These are phyloP conservation scores for Drosophila leontia DNA, from an alignment of 1,140 invertebrate species.

Conservation along the genomic window DNA sequence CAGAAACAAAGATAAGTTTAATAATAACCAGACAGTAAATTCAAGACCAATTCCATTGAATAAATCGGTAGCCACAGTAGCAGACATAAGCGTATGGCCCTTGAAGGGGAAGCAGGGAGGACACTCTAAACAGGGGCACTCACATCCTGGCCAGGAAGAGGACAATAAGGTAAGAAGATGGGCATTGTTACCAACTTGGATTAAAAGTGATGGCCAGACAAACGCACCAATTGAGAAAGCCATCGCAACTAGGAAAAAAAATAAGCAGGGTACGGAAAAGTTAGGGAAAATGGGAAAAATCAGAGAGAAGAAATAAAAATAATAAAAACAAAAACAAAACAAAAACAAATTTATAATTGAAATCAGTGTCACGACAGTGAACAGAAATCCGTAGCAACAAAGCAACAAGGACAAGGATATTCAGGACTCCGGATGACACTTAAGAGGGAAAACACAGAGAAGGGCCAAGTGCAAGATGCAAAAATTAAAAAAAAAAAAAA, in stretches of 20 bases:
- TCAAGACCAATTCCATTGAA: background rate
- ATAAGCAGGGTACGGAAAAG: conserved; percentile 1
- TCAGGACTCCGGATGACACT: conserved; percentile 50
- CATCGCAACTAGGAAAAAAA: conserved; percentile 41
- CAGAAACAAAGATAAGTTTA: background rate
- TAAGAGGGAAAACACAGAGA: conserved; percentile 24
- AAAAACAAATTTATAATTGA: conserved; percentile 79
- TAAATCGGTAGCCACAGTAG: conserved; percentile 9
- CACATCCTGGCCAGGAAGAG: conserved; percentile 15
- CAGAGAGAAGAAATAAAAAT: background rate
- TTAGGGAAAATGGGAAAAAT: conserved; percentile 28
- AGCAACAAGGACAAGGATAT: conserved; percentile 25
- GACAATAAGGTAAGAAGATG: background rate
- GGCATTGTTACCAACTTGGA: conserved; percentile 72
- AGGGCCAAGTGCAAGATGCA: conserved; percentile 39
- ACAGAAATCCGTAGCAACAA: conserved; percentile 2
- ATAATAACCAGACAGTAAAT: background rate
- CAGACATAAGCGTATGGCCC: conserved; percentile 1
- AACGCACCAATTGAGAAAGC: conserved; percentile 68
- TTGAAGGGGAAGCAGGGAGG: background rate
- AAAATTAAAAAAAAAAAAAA: conserved; percentile 36
- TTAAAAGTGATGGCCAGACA: conserved; percentile 71
- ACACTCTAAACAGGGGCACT: conserved; percentile 2
- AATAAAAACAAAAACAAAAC: background rate
- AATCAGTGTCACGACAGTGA: conserved; percentile 73